Conservation (phyloP, 2,113 vertebrate genomes). For the Varanus salvator region DNA sequence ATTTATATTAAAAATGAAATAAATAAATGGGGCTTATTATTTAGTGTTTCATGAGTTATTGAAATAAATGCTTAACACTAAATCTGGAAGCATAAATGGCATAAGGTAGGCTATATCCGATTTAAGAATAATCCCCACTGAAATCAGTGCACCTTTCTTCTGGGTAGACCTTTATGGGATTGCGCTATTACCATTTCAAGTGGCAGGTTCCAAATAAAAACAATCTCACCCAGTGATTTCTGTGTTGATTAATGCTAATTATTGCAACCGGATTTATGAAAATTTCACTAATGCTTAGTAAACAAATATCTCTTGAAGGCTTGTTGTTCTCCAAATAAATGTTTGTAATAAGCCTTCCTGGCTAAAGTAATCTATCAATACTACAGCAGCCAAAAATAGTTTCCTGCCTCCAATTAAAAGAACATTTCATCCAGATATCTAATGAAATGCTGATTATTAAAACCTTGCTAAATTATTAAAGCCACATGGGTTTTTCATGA, state of each 20-base stretch:
- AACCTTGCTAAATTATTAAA: slow-evolving; percentile 48
- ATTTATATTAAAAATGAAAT: neutral
- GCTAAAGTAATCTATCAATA: slow-evolving; percentile 18
- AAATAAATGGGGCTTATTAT: neutral
- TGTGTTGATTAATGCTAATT: slow-evolving; percentile 5
- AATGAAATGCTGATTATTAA: slow-evolving; percentile 59
- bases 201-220: neutral
- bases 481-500: slow-evolving; percentile 13
- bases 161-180: neutral
- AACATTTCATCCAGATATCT: slow-evolving; percentile 59
- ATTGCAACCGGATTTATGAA: accelerated
- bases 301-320: accelerated
- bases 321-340: neutral
- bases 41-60: neutral
- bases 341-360: slow-evolving; percentile 15
- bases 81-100: neutral
- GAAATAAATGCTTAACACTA: neutral
- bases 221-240: neutral
- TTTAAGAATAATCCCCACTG: neutral
- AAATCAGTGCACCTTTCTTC: neutral
- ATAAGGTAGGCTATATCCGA: neutral
- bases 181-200: neutral
- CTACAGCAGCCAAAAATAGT: slow-evolving; percentile 27
- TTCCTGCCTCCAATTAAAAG: slow-evolving; percentile 59
- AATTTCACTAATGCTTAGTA: neutral